These are phyloP conservation scores for Macrochelys suwanniensis DNA, from an alignment of 2,797 vertebrate genomes.

Conservation along the genomic window DNA sequence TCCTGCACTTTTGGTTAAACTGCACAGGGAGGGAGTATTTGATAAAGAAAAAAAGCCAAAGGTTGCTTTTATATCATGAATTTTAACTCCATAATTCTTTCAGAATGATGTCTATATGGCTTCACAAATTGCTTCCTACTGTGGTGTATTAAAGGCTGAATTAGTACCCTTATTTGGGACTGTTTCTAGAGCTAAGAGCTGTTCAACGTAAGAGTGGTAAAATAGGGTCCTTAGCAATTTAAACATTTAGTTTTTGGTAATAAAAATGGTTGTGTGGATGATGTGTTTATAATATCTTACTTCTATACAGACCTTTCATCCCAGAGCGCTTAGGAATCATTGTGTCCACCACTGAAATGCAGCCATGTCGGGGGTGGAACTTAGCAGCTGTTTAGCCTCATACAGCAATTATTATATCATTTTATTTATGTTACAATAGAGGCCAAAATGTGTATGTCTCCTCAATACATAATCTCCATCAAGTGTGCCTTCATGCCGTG, in stretches of 20 bases:
- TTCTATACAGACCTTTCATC: not conserved
- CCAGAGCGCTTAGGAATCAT: not conserved
- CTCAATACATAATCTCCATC: no score
- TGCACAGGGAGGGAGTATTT: no score
- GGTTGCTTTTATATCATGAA: not conserved
- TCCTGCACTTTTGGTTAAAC: no score
- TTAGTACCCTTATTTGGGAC: not conserved
- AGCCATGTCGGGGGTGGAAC: not conserved
- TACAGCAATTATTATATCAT: no score
- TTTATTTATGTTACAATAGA: no score
- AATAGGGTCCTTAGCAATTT: not conserved
- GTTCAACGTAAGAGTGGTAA: not conserved
- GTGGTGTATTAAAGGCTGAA: not conserved
- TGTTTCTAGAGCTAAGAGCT: not conserved
- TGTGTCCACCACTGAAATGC: not conserved
- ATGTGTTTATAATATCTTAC: not conserved
- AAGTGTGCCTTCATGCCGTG: not conserved
- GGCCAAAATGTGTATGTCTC: no score
- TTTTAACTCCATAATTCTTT: not conserved
- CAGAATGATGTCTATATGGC: not conserved
- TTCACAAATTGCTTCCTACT: not conserved
- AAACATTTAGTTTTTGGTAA: not conserved
- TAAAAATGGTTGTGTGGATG: not conserved
- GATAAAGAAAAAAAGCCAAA: not conserved
- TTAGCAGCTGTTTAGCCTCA: not conserved